Evolutionary conservation across 2,888 invertebrate genomes (phyloP), one percentile per base, ranked within the genome.

Genomic region (Iselma pallidipennis): DNA sequence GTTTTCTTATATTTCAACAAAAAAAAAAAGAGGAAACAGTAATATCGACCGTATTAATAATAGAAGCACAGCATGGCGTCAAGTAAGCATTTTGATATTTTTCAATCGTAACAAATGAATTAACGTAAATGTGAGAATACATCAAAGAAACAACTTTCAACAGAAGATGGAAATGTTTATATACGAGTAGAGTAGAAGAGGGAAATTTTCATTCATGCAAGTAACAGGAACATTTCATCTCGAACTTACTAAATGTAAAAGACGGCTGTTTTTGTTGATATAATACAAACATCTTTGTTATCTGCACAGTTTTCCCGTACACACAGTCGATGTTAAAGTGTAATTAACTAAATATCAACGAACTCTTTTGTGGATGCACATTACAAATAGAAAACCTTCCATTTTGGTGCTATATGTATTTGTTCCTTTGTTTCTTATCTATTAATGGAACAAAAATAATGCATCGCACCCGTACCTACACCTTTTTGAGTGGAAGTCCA

Each of bases 21-120:
- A 23, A 49, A 7, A 49, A 12, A 1, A 21, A 25, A 3, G 19
- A 21, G 26, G 14, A 53, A 53, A 53, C 53, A 53, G 31, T 55
- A n/a, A 2, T 14, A 57, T 49, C 31, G 50, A 48, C 48, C 45
- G 23, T 42, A 50, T 50, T 51, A 57, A 57, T 57, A 50, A 51
- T 42, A n/a, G 23, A 50, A 19, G 16, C n/a, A 49, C 25, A 12
- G 26, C 31, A 29, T 4, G 12, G 19, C 26, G 19, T 56, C 28
- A 56, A 28, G 53, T 53, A 53, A 19, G 28, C 25, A 33, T 7
- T 9, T 25, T 21, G 28, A 5, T 26, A 16, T 58, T 37, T 26
- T 14, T 50, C 31, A 33, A 37, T 49, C 49, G 16, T 33, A 48
- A 25, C 14, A 37, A 49, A 42, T 14, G 37, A 51, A 50, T 51